Base-by-base conservation (phyloP, 2,797 vertebrate genomes). In the Paguma larvata region DNA sequence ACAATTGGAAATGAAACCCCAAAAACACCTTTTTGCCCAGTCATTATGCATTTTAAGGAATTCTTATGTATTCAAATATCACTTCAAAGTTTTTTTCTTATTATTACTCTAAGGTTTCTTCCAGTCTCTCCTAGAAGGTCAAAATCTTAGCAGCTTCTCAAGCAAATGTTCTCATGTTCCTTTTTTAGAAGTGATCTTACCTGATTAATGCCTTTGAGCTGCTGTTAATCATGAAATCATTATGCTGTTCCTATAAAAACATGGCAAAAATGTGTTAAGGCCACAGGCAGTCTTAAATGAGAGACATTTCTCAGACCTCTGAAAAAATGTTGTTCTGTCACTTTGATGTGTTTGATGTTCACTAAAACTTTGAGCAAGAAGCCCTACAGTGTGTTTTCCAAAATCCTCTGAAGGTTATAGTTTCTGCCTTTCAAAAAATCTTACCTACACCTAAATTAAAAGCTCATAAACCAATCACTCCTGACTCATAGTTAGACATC, bases 211-310 rank as follows among this genome's bases (percentile, higher is more conserved):
- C 92, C 23, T 32, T 48, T 84, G 27, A 94, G 13, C 70, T 95
- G 38, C 15, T 93, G 4, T 32, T 93, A 80, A 89, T 82, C 23
- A 78, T 56, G 2, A 91, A 93, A 94, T 93, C 5, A 25, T 93
- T 70, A 21, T 79, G 6, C n/a, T 62, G 12, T 75, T 87, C 32
- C 77, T 79, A 6, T 51, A 12, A 56, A 30, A 87, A 63, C 11
- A 46, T 63, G 44, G 7, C 16, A 93, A 38, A 94, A 56, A 30
- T 65, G 12, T 51, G 2, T 86, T 18, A 83, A 5, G 14, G 84
- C 34, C 41, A 79, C n/a, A 75, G 6, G 2, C 3, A n/a, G 59
- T 34, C 23, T 32, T 89, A 85, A 51, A 44, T 30, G 11, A 70
- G 18, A 90, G 11, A 6, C 6, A 34, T 93, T 94, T 95, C 34